Evolutionary conservation across 2,888 invertebrate species (phyloP).

Genomic region (Spicauda simplicius): DNA sequence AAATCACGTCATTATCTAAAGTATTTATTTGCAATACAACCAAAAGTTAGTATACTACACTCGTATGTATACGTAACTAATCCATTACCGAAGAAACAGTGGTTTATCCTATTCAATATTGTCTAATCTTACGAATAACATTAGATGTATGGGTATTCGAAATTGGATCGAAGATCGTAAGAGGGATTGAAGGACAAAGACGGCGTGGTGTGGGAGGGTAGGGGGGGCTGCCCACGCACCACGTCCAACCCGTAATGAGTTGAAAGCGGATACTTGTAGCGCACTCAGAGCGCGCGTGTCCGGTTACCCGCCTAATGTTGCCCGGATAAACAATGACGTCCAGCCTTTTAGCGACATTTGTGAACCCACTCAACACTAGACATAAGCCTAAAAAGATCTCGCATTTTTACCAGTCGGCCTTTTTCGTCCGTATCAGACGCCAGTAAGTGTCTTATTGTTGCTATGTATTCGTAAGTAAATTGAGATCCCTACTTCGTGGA

Average conservation of each 20-base stretch:
- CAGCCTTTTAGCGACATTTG: slow-evolving; percentile 85
- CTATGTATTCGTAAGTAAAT: slow-evolving; percentile 7
- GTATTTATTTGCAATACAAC: neutral
- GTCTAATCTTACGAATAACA: slow-evolving; percentile 70
- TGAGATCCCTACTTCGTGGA: slow-evolving; percentile 1
- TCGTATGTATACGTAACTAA: neutral
- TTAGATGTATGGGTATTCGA: slow-evolving; percentile 76
- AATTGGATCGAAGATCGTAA: slow-evolving; percentile 82
- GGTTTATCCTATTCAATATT: slow-evolving; percentile 33
- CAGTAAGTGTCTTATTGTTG: slow-evolving; percentile 12
- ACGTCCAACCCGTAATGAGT: slow-evolving; percentile 84
- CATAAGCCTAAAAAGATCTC: slow-evolving; percentile 82
- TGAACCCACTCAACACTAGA: slow-evolving; percentile 83
- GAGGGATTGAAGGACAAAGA: slow-evolving; percentile 82
- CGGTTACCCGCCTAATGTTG: slow-evolving; percentile 85
- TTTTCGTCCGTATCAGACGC: slow-evolving; percentile 61
- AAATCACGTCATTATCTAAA: too few relatives aligned
- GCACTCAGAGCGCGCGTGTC: slow-evolving; percentile 84
- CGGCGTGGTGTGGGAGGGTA: slow-evolving; percentile 55
- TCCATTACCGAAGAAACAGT: slow-evolving; percentile 14
- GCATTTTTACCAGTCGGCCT: slow-evolving; percentile 77
- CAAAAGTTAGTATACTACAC: too few relatives aligned
- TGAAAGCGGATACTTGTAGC: slow-evolving; percentile 85
- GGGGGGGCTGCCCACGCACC: slow-evolving; percentile 73
- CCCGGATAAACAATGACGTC: slow-evolving; percentile 85